Percentiles rank a stretch among this genome's conserved stretches.
phyloP scores from a whole-genome alignment of 2,888 invertebrate species.

The Ceraclea dissimilis region DNA sequence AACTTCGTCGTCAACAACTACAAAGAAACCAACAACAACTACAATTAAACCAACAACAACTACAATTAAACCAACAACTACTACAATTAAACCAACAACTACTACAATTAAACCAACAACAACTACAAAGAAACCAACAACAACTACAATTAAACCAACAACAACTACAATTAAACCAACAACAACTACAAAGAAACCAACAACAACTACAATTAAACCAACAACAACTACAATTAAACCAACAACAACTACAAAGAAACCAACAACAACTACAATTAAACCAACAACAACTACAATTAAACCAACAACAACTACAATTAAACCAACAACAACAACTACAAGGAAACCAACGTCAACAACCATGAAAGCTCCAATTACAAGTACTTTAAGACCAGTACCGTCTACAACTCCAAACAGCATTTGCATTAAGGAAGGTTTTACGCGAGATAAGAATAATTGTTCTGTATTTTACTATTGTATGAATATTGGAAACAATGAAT shows the following conservation, averaged over 20 bases:
- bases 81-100: too few species aligned
- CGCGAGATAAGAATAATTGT: conserved; percentile 14
- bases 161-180: too few species aligned
- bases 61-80: too few species aligned
- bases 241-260: too few species aligned
- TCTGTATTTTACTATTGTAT: conserved; percentile 18
- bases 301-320: conserved; percentile 1
- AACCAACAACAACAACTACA: conserved; percentile 2
- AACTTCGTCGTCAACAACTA: conserved; percentile 8
- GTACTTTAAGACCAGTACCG: conserved; percentile 8
- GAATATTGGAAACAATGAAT: conserved; percentile 13
- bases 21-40: conserved; percentile 4
- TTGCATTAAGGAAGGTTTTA: conserved; percentile 16
- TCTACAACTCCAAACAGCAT: not conserved
- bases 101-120: too few species aligned
- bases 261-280: too few species aligned
- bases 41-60: too few species aligned
- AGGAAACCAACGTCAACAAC: conserved; percentile 2
- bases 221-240: too few species aligned
- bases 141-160: too few species aligned
- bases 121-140: too few species aligned
- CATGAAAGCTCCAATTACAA: conserved; percentile 3
- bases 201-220: too few species aligned
- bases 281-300: conserved; percentile 2
- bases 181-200: too few species aligned